Percentiles rank a stretch among this genome's conserved stretches.
phyloP scores from a whole-genome alignment of 2,113 vertebrate genomes.

The Pachyramphus minor region DNA sequence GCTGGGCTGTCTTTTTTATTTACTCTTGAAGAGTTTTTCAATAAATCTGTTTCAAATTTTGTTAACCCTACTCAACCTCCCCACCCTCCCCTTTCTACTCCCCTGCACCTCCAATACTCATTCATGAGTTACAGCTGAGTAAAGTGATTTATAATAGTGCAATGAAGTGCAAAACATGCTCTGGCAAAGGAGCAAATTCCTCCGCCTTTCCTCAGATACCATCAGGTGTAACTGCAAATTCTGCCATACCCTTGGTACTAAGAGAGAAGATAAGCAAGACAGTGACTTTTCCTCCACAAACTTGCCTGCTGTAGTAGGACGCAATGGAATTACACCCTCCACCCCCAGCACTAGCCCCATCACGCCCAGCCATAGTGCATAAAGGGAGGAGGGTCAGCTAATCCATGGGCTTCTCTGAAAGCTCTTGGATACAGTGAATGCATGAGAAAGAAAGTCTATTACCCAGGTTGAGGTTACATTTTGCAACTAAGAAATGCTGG shows the following conservation, averaged over 20 bases:
- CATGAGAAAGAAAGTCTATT: background rate
- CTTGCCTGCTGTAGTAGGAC: background rate
- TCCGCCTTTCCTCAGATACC: constrained; percentile 48
- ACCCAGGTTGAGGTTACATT: background rate
- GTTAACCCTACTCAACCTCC: constrained; percentile 48
- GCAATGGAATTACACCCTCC: constrained; percentile 15
- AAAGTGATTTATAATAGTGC: constrained; percentile 76
- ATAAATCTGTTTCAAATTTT: constrained; percentile 77
- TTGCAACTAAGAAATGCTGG: background rate
- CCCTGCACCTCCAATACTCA: constrained; percentile 10
- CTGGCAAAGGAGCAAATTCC: constrained; percentile 57
- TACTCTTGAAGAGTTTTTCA: constrained; percentile 58
- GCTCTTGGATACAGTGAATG: background rate
- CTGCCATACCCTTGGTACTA: background rate
- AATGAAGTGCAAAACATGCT: constrained; percentile 63
- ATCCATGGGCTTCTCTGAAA: background rate
- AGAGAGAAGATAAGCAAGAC: constrained; percentile 34
- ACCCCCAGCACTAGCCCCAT: background rate
- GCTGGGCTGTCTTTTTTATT: constrained; percentile 64
- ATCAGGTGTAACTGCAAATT: constrained; percentile 69
- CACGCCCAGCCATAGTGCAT: background rate
- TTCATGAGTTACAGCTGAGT: constrained; percentile 74
- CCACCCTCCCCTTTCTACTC: constrained; percentile 40
- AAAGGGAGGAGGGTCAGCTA: constrained; percentile 7
- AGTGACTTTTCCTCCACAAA: constrained; percentile 44